phyloP scores from a whole-genome alignment of 2,113 vertebrate species.

The Macroglossus sobrinus region DNA sequence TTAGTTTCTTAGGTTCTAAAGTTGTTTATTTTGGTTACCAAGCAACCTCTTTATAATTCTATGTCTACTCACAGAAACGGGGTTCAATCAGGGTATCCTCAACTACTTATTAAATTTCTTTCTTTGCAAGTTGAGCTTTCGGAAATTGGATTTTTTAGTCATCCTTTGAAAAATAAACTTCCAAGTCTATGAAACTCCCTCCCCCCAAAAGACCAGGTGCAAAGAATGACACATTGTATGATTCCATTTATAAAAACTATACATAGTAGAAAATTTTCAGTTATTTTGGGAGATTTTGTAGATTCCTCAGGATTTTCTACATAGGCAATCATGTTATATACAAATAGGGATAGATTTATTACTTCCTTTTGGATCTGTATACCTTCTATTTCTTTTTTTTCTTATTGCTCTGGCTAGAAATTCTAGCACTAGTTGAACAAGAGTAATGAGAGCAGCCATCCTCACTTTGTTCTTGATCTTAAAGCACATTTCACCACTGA shows the following conservation, averaged over 20 bases:
- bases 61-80: not conserved
- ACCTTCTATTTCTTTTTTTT: not conserved
- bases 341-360: not conserved
- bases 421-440: not conserved
- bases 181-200: not conserved
- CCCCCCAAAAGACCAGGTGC: not conserved
- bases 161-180: constrained; percentile 39
- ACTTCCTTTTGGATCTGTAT: not conserved
- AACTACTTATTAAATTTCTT: not conserved
- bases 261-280: not conserved
- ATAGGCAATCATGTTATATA: not conserved
- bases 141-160: constrained; percentile 18
- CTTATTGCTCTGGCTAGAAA: too few species aligned
- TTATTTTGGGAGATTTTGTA: not conserved
- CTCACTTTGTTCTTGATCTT: not conserved
- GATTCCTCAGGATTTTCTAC: not conserved
- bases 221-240: not conserved
- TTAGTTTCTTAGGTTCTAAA: constrained; percentile 28
- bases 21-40: constrained; percentile 52
- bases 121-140: constrained; percentile 31
- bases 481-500: not conserved
- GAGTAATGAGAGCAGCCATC: not conserved
- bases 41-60: constrained; percentile 63
- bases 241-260: not conserved
- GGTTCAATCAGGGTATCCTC: not conserved